Percentiles rank a stretch among this genome's conserved stretches.
These are phyloP conservation scores for Phenganax marumi DNA, from an alignment of 92 coral and sea anemone species.

Conservation along the genomic window DNA sequence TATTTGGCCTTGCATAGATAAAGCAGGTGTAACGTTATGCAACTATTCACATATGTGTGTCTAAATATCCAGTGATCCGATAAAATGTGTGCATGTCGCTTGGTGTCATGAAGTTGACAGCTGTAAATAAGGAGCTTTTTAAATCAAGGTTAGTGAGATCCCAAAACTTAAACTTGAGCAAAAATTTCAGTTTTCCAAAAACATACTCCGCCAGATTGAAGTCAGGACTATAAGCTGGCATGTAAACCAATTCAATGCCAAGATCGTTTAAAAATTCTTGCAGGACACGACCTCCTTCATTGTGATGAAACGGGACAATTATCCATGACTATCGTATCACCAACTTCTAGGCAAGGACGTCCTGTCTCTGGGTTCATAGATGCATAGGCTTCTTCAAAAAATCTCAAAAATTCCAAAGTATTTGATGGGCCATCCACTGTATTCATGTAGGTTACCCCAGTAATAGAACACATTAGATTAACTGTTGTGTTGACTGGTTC, in stretches of 20 bases:
- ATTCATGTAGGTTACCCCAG: slow-evolving; percentile 28
- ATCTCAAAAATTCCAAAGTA: slow-evolving; percentile 17
- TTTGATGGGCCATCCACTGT: slow-evolving; percentile 40
- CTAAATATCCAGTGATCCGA: slow-evolving; percentile 33
- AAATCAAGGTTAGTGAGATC: slow-evolving; percentile 44
- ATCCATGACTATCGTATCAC: slow-evolving; percentile 35
- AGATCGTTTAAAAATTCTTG: slow-evolving; percentile 3
- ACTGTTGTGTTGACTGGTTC: slow-evolving; percentile 44
- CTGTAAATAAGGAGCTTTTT: slow-evolving; percentile 31
- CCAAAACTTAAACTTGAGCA: slow-evolving; percentile 41
- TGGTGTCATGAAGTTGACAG: slow-evolving; percentile 44
- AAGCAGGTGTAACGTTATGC: no score
- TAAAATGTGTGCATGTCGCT: slow-evolving; percentile 41
- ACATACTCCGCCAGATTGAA: slow-evolving; percentile 52
- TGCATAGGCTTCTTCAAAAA: slow-evolving; percentile 60
- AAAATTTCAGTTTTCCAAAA: slow-evolving; percentile 46
- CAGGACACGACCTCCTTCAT: background rate
- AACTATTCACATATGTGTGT: background rate
- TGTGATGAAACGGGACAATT: slow-evolving; percentile 32
- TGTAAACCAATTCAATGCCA: slow-evolving; percentile 40
- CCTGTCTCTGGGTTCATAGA: slow-evolving; percentile 50
- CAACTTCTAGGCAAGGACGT: slow-evolving; percentile 56
- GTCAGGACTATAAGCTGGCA: slow-evolving; percentile 53
- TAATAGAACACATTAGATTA: slow-evolving; percentile 30
- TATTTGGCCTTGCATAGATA: no score